Percentiles rank a stretch among this genome's conserved stretches.
phyloP scores from a whole-genome alignment of 2,888 invertebrate genomes.

The Dryomyza anilis region DNA sequence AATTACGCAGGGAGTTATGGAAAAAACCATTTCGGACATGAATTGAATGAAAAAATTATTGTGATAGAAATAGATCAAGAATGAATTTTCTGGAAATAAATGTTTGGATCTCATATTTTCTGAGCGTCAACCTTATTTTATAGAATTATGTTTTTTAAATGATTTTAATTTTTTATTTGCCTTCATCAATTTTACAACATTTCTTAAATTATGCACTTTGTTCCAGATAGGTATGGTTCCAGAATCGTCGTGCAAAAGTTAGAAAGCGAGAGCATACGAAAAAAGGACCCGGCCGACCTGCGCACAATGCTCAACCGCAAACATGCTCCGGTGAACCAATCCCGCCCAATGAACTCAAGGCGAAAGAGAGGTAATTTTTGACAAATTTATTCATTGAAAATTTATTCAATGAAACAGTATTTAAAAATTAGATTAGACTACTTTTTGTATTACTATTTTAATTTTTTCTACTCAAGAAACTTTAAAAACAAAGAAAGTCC shows the following conservation, averaged over 20 bases:
- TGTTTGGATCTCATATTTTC: neutral
- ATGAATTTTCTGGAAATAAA: neutral
- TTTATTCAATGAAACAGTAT: neutral
- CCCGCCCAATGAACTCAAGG: conserved; percentile 85
- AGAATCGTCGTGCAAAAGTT: conserved; percentile 99
- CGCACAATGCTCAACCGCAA: conserved; percentile 97
- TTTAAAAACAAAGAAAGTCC: neutral
- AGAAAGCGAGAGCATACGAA: conserved; percentile 98
- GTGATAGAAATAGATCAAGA: too few species aligned
- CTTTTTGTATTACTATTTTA: neutral
- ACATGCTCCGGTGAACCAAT: conserved; percentile 97
- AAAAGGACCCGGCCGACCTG: conserved; percentile 97
- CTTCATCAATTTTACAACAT: neutral
- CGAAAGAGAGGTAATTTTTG: conserved; percentile 78
- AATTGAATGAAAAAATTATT: too few species aligned
- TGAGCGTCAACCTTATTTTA: too few species aligned
- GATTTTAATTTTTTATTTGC: neutral
- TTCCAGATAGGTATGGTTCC: conserved; percentile 94
- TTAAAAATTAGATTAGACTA: too few species aligned
- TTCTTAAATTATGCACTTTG: conserved; percentile 65
- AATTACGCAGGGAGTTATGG: too few species aligned
- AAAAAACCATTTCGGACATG: too few species aligned
- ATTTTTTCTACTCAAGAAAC: neutral
- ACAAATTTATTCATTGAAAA: too few species aligned
- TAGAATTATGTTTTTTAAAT: neutral